Evolutionary conservation across 2,113 vertebrate genomes (phyloP).

Genomic region (Myrmecobius fasciatus): DNA sequence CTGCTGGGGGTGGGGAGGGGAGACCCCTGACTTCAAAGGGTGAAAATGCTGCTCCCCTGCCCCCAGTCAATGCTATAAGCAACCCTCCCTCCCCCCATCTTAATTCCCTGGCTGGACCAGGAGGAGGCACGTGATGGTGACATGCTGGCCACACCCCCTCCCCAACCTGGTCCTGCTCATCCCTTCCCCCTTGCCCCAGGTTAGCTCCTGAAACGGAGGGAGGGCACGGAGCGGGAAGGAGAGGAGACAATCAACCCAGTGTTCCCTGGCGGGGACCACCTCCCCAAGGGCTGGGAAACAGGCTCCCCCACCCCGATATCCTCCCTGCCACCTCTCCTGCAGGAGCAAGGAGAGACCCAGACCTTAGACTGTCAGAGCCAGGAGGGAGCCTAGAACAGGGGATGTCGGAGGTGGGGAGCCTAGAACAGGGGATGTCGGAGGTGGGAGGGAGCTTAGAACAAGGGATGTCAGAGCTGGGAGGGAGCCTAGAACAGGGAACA

Average conservation of each 20-base stretch:
- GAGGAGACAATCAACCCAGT: not conserved
- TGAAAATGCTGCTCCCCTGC: not conserved
- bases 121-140: not conserved
- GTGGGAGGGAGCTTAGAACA: too few species aligned
- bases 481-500: too few species aligned
- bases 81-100: not conserved
- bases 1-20: not conserved
- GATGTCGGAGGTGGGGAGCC: too few species aligned
- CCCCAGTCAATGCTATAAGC: not conserved
- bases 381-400: too few species aligned
- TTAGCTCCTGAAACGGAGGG: not conserved
- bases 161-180: not conserved
- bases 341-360: not conserved
- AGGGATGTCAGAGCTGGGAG: too few species aligned
- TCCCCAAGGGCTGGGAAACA: not conserved
- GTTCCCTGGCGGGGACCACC: not conserved
- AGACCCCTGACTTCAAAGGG: not conserved
- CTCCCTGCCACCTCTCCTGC: not conserved
- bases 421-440: too few species aligned
- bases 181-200: not conserved
- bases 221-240: not conserved
- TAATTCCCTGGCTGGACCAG: not conserved
- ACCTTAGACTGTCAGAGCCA: not conserved
- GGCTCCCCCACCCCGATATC: not conserved
- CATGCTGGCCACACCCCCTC: not conserved